Evolutionary conservation across 2,797 vertebrate genomes (phyloP).

Genomic region (Hephaestus fuliginosus): DNA sequence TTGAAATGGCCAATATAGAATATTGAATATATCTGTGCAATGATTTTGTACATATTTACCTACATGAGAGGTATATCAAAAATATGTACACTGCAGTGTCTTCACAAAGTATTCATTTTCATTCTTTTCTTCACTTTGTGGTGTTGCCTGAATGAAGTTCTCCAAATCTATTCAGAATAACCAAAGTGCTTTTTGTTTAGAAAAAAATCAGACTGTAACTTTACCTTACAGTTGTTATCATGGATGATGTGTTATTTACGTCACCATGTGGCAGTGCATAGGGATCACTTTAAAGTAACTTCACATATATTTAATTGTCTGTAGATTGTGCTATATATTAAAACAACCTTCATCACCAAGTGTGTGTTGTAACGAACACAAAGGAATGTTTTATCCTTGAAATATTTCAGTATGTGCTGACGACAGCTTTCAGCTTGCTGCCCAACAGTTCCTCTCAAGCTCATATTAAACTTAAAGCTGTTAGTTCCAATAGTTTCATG

Average conservation of each 20-base stretch:
- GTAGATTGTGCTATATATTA: no score
- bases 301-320: background rate
- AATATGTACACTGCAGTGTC: constrained; percentile 30
- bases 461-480: background rate
- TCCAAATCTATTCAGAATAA: background rate
- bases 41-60: constrained; percentile 17
- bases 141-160: background rate
- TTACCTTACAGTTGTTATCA: background rate
- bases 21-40: constrained; percentile 6
- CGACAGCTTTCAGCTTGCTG: background rate
- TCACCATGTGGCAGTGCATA: background rate
- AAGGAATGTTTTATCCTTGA: no score
- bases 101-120: constrained; percentile 20
- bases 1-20: constrained; percentile 27
- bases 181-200: background rate
- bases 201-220: background rate
- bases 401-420: background rate
- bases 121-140: background rate
- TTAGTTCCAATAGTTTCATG: no score
- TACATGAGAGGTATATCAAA: constrained; percentile 15
- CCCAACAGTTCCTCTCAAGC: background rate
- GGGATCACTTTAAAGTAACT: background rate
- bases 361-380: no score
- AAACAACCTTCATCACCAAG: no score
- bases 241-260: background rate